Evolutionary conservation across 2,888 invertebrate species (phyloP), one percentile per base, ranked within the genome.

Genomic region (Papilio demoleus): DNA sequence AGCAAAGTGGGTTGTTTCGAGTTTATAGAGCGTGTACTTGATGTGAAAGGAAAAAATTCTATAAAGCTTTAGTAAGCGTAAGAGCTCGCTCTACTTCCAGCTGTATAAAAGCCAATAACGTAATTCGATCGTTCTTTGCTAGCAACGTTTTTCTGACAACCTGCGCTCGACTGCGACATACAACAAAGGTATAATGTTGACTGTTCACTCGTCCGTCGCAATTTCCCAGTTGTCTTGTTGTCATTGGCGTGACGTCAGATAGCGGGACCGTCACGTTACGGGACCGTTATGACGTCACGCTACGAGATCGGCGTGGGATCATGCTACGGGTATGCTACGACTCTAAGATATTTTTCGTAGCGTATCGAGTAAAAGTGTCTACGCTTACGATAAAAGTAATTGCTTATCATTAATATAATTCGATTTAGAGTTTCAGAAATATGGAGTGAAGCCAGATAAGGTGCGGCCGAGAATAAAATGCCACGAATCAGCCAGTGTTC

Each of bases 381-480:
- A 31, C 31, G 31, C 31, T 31, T 31, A 31, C 6, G 31, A 4
- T 31, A 31, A 3, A 31, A 31, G 6, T 31, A 3, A 31, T n/a
- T n/a, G n/a, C n/a, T n/a, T n/a, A n/a, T n/a, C n/a, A n/a, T n/a
- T n/a, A n/a, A n/a, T 27, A n/a, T 0, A 12, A 53, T 36, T 38
- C 31, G 56, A 59, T 31, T 59, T 47, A 19, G 50, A 50, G 66
- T 58, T 63, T 62, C 61, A 73, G 68, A 74, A 75, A 75, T 74
- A 77, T 77, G 73, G 75, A 75, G 72, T 72, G 71, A 65, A 40
- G 63, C 67, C 53, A 77, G 80, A 79, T 81, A 80, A 80, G 79
- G 77, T 76, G 75, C 68, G 74, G 75, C 62, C 71, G 70, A 78
- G 71, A 74, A 83, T 85, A 82, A 83, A 81, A 71, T 81, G 79